Evolutionary conservation across 1,140 invertebrate genomes (phyloP), one percentile per base, ranked within the genome.

Genomic region (Andrena cerasifolii): DNA sequence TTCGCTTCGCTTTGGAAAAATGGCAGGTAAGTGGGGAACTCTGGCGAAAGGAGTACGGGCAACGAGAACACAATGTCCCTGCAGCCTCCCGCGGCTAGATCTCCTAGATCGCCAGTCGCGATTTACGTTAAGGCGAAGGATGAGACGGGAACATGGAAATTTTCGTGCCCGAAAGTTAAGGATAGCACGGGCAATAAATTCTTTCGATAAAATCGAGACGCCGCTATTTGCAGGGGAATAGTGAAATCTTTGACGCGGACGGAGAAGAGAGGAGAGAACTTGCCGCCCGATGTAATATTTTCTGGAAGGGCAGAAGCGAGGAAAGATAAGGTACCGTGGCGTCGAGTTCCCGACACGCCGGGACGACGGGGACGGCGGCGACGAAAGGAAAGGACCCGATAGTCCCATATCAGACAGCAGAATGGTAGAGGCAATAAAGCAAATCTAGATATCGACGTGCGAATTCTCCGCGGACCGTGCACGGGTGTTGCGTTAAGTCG

Each of bases 401-500:
- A 47, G 21, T 16, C 31, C 18, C 24, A 16, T 43, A 51, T 71
- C 31, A 8, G 47, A 53, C 33, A n/a, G 54, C 40, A 59, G 40
- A 59, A 51, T 28, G 28, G 24, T 58, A 36, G 45, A 61, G 24
- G 54, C 47, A 71, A 71, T 49, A 51, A 71, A 54, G 40, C 51
- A 24, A 47, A 58, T 75, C 51, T 58, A 67, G 53, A 81, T 78
- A 83, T 83, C 79, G 67, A 78, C 33, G 47, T 31, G 73, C n/a
- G 54, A 78, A 83, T 58, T 78, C 72, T 72, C 79, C 33, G 47
- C 54, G 65, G 54, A 66, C 31, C 59, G 28, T 59, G 51, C 24
- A 80, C 26, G 21, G 43, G 54, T 76, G 31, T 82, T 1, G 33
- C 28, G 45, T 63, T 47, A 82, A 82, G 36, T 76, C 72, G 40